Base-by-base conservation (phyloP, 2,113 vertebrate species). In the Eclectus roratus region DNA sequence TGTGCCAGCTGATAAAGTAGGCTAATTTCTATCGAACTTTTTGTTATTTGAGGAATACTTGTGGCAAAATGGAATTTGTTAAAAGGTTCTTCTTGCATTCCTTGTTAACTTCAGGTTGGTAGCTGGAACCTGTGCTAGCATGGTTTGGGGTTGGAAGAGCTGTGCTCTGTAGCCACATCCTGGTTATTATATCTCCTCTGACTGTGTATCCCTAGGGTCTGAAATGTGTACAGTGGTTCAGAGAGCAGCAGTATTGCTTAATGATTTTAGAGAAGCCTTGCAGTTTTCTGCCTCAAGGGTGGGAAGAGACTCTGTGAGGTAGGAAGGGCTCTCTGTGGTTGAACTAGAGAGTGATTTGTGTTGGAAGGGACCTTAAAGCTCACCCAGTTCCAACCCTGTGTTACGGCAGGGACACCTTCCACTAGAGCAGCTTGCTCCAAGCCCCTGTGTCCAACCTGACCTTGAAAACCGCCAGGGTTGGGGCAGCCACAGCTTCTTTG, bases 1-100 rank as follows among this genome's bases (percentile, higher is more conserved):
- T 89, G 9, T 80, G 85, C 91, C 88, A 96, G 0, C 50, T 80
- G 91, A 93, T 96, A 94, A 85, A 95, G 53, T 35, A 53, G 86
- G 33, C 70, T 94, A 80, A 96, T 91, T 91, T 91, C 49, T 91
- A 80, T 58, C 23, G 60, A 78, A 85, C 41, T 79, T 80, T 58
- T 73, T 58, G 37, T 79, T 87, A 65, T 87, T 92, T 89, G 70
- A 73, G 2, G 1, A 85, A 10, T 15, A 64, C 29, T 93, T 85
- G 49, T 79, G 52, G 52, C 76, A 89, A 82, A 88, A 93, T 73
- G 44, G 33, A 58, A 63, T 82, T 83, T 91, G 55, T 92, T 91
- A 52, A 74, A 81, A 86, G 69, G 47, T 46, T 82, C 15, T 81
- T 76, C 25, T 82, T 91, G 27, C 15, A 4, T 85, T 94, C 44